Conservation (phyloP, 2,797 vertebrate genomes). For the Nyctibius grandis region DNA sequence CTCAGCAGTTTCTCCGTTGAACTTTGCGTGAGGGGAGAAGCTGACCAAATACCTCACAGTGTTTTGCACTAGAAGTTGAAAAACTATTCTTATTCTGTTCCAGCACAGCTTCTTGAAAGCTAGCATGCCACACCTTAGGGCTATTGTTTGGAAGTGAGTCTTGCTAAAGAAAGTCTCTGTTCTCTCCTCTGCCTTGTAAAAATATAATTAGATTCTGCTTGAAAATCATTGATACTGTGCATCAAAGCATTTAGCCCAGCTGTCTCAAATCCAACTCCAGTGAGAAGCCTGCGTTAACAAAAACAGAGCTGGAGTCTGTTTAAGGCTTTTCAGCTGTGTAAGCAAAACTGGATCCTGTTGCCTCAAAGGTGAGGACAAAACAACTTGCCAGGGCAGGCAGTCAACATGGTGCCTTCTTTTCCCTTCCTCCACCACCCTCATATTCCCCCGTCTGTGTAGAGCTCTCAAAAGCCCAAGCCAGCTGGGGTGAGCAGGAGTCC, state of each 20-base stretch:
- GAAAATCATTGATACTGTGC: neutral
- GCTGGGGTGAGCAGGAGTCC: neutral
- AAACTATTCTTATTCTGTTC: neutral
- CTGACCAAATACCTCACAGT: neutral
- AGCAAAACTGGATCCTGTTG: neutral
- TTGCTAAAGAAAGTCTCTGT: neutral
- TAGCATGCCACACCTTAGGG: neutral
- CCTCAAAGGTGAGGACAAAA: neutral
- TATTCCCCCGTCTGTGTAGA: neutral
- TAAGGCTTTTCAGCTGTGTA: constrained; percentile 9
- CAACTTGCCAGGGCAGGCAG: neutral
- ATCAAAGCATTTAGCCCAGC: neutral
- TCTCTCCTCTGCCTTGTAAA: neutral
- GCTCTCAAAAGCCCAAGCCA: neutral
- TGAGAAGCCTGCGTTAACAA: neutral
- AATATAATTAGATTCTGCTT: neutral
- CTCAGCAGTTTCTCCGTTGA: neutral
- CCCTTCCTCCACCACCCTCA: neutral
- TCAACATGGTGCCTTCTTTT: neutral
- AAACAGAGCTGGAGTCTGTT: neutral
- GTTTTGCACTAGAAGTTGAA: neutral
- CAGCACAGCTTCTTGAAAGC: neutral
- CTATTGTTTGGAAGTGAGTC: neutral
- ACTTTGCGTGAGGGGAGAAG: neutral
- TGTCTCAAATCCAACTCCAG: neutral